phyloP scores from a whole-genome alignment of 64 coral and sea anemone genomes.

The Catalaphyllia jardinei region DNA sequence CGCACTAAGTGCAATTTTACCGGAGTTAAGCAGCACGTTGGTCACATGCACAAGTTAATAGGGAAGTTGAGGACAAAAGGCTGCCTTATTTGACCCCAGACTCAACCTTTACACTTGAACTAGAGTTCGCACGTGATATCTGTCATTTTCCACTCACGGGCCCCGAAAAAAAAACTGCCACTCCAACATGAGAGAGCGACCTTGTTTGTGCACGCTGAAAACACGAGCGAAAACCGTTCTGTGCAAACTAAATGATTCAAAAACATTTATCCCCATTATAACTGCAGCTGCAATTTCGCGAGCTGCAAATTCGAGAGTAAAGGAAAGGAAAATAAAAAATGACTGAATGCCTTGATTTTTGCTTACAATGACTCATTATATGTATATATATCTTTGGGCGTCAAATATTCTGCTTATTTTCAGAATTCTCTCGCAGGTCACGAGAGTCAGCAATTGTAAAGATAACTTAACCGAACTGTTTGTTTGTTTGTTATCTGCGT shows the following conservation, averaged over 20 bases:
- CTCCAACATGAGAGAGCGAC: not conserved
- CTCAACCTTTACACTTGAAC: not conserved
- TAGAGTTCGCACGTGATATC: not conserved
- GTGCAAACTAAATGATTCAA: too few species aligned
- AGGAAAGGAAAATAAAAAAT: too few species aligned
- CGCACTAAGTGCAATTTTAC: not conserved
- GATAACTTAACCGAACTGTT: too few species aligned
- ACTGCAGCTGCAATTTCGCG: too few species aligned
- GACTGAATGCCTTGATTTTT: not conserved
- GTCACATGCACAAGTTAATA: too few species aligned
- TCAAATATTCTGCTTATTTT: not conserved
- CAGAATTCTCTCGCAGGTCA: not conserved
- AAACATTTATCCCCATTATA: too few species aligned
- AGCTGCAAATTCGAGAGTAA: not conserved
- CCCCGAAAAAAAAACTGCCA: not conserved
- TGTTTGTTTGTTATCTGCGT: not conserved
- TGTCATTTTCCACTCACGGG: not conserved
- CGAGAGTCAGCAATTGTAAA: not conserved
- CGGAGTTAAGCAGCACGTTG: too few species aligned
- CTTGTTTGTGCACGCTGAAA: too few species aligned
- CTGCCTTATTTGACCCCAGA: not conserved
- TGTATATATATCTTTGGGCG: not conserved
- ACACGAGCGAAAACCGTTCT: too few species aligned
- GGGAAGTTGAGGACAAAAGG: too few species aligned
- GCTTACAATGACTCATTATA: not conserved